These are phyloP conservation scores for Eurois occulta DNA, from an alignment of 2,888 invertebrate genomes.

Conservation along the genomic window DNA sequence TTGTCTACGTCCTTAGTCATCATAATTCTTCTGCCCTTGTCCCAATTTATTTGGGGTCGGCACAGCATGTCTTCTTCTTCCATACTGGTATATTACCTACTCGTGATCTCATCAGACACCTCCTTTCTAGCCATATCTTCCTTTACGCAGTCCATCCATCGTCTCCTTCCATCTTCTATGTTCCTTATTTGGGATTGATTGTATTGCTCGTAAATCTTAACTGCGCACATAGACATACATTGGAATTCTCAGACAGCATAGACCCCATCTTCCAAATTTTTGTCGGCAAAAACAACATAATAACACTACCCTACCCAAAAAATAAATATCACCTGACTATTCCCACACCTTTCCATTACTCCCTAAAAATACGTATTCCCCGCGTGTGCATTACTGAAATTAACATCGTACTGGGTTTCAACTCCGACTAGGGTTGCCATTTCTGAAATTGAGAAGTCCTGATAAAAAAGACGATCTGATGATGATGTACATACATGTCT, in stretches of 20 bases:
- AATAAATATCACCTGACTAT: conserved; percentile 5
- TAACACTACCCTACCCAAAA: not conserved
- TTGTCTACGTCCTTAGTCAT: too few species aligned
- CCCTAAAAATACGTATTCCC: conserved; percentile 42
- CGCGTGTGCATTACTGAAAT: conserved; percentile 55
- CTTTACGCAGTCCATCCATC: not conserved
- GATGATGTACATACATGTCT: too few species aligned
- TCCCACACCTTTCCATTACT: conserved; percentile 38
- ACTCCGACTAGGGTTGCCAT: conserved; percentile 33
- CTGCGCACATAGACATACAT: not conserved
- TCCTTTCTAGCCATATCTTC: not conserved
- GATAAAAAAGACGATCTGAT: not conserved
- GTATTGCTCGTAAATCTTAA: not conserved
- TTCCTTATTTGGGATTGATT: not conserved
- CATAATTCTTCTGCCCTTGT: not conserved
- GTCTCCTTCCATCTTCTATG: not conserved
- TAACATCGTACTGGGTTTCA: conserved; percentile 45
- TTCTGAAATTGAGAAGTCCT: not conserved
- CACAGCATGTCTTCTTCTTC: not conserved
- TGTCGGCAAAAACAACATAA: not conserved
- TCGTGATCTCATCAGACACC: not conserved
- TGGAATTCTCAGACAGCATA: conserved; percentile 7
- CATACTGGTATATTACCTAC: not conserved
- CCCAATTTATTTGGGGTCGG: not conserved
- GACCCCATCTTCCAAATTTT: not conserved